These are phyloP conservation scores for Melanchra persicariae DNA, from an alignment of 2,888 invertebrate species.

Conservation along the genomic window DNA sequence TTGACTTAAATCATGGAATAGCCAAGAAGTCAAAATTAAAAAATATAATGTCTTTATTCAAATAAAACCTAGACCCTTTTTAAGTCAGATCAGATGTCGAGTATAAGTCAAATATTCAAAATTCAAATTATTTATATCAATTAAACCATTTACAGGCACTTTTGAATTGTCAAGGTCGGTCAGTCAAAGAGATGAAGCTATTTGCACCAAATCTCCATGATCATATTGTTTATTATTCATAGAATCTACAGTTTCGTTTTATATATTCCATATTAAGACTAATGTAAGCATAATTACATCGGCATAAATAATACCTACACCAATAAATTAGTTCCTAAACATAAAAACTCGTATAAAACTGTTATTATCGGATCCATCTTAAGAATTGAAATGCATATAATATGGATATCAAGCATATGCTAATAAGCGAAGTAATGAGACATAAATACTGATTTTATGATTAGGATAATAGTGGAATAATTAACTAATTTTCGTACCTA, in stretches of 20 bases:
- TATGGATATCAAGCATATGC: neutral
- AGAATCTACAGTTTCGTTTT: neutral
- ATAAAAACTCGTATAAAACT: conserved; percentile 1
- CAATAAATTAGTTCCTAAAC: conserved; percentile 30
- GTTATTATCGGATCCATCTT: conserved; percentile 7
- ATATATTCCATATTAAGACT: neutral
- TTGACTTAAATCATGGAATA: neutral
- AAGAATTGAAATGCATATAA: conserved; percentile 22
- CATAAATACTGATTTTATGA: conserved; percentile 14
- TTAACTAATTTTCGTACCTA: too few species aligned
- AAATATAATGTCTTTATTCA: too few species aligned
- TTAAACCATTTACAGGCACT: too few species aligned
- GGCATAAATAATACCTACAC: neutral
- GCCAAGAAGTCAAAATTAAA: too few species aligned
- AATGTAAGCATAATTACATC: neutral
- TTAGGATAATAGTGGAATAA: conserved; percentile 1
- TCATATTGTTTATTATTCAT: neutral
- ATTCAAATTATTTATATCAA: too few species aligned
- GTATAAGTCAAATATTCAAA: too few species aligned
- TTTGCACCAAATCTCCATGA: neutral
- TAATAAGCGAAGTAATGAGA: conserved; percentile 8
- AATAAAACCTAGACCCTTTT: too few species aligned
- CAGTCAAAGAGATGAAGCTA: too few species aligned
- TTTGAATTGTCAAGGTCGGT: too few species aligned
- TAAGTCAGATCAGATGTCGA: too few species aligned